phyloP scores from a whole-genome alignment of 2,797 vertebrate species.

The Halcyon chelicuti region DNA sequence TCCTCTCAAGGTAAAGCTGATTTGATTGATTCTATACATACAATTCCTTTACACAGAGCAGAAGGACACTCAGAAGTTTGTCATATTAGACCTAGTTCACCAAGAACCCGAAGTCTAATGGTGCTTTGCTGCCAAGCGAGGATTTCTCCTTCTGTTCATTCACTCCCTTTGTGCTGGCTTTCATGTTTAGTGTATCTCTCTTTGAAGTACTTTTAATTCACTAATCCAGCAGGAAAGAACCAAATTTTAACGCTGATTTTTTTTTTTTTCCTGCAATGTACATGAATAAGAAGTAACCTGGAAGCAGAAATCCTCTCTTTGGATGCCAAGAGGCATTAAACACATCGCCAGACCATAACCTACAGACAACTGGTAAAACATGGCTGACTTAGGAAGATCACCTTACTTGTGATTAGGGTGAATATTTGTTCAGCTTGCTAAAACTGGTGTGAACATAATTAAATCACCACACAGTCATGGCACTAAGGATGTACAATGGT shows the following conservation, averaged over 20 bases:
- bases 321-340: background rate
- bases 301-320: background rate
- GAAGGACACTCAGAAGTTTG: background rate
- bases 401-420: background rate
- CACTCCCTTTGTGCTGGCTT: background rate
- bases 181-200: background rate
- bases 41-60: background rate
- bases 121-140: background rate
- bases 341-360: background rate
- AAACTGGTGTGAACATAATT: background rate
- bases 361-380: background rate
- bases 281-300: background rate
- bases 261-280: background rate
- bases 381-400: background rate
- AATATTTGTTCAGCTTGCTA: background rate
- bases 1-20: background rate
- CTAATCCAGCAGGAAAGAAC: background rate
- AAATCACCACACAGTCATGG: background rate
- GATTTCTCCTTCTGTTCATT: background rate
- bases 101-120: background rate
- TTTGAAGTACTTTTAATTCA: background rate
- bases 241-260: background rate
- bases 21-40: background rate
- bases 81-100: background rate
- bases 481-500: accelerated